Evolutionary conservation across 2,888 invertebrate species (phyloP).

Genomic region (Tachina lurida): DNA sequence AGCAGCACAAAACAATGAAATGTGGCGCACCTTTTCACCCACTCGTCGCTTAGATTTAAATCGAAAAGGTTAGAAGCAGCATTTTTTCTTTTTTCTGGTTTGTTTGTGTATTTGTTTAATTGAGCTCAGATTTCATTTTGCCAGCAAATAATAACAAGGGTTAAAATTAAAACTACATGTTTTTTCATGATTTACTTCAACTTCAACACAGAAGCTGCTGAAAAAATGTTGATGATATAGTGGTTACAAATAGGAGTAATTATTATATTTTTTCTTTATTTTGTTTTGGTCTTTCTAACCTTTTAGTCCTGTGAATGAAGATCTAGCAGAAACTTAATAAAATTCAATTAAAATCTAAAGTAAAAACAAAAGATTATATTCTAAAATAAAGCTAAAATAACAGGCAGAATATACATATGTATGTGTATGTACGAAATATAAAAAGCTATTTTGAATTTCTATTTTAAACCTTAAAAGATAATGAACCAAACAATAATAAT

Average conservation of each 20-base stretch:
- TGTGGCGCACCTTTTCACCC: neutral
- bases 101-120: conserved; percentile 52
- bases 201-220: conserved; percentile 46
- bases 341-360: conserved; percentile 65
- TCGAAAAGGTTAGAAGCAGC: conserved; percentile 38
- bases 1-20: neutral
- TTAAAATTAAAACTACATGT: conserved; percentile 43
- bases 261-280: conserved; percentile 43
- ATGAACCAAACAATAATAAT: neutral
- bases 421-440: neutral
- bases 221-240: conserved; percentile 36
- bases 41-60: conserved; percentile 6
- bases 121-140: conserved; percentile 68
- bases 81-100: conserved; percentile 12
- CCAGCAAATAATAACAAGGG: conserved; percentile 60
- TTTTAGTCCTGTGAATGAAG: conserved; percentile 34
- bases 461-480: neutral
- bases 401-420: neutral
- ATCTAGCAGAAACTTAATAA: conserved; percentile 46
- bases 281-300: conserved; percentile 34
- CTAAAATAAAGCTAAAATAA: conserved; percentile 1
- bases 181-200: conserved; percentile 18
- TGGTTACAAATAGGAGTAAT: conserved; percentile 62
- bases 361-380: conserved; percentile 63
- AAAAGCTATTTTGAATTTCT: neutral